These are phyloP conservation scores for Willisornis vidua DNA, from an alignment of 2,113 vertebrate species.

Conservation along the genomic window DNA sequence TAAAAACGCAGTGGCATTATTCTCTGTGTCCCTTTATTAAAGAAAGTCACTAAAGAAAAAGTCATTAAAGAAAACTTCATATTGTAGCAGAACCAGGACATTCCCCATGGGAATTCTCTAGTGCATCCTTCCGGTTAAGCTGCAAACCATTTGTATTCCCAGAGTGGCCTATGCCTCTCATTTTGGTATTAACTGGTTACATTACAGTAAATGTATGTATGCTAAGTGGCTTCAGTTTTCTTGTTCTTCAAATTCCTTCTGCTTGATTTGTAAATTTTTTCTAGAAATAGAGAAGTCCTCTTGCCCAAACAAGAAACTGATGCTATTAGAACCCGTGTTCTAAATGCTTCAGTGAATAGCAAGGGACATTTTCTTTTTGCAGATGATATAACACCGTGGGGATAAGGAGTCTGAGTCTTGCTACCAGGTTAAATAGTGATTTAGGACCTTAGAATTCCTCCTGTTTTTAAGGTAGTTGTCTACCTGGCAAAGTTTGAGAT, in stretches of 20 bases:
- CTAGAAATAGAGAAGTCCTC: background rate
- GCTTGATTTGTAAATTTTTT: background rate
- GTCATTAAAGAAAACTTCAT: background rate
- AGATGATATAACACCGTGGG: background rate
- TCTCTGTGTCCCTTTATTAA: background rate
- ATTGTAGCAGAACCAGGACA: background rate
- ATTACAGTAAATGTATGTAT: background rate
- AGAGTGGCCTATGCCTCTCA: background rate
- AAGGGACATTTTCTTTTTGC: background rate
- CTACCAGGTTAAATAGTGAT: background rate
- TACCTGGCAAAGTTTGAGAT: background rate
- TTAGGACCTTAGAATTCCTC: background rate
- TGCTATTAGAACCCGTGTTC: background rate
- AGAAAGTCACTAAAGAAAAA: background rate
- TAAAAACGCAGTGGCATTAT: background rate
- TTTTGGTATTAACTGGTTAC: background rate
- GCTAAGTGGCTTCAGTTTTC: background rate
- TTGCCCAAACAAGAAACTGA: background rate
- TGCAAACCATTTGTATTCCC: background rate
- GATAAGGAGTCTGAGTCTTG: background rate
- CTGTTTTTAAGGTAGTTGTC: background rate
- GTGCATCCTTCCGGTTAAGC: background rate
- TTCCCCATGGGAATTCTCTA: background rate
- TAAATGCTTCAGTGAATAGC: background rate
- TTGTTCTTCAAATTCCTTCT: background rate